phyloP scores from a whole-genome alignment of 2,888 invertebrate genomes.

The Lasioglossum lativentre region DNA sequence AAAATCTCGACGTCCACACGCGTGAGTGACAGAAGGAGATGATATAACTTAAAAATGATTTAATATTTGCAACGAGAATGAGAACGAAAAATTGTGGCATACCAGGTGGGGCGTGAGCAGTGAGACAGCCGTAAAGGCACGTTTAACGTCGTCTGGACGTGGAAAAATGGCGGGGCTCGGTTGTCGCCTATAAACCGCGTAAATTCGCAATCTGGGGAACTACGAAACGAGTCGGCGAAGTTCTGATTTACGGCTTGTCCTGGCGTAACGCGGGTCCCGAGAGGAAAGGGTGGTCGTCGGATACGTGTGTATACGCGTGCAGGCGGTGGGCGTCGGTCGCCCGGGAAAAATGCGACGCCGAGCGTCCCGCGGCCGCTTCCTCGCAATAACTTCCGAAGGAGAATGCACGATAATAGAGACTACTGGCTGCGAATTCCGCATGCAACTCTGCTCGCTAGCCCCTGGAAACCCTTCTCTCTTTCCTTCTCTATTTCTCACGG shows the following conservation, averaged over 20 bases:
- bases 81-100: background rate
- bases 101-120: background rate
- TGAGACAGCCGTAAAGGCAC: background rate
- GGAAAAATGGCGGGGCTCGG: background rate
- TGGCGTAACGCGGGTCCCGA: constrained; percentile 19
- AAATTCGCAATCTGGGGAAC: constrained; percentile 75
- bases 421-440: constrained; percentile 72
- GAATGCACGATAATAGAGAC: constrained; percentile 80
- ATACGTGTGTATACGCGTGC: constrained; percentile 26
- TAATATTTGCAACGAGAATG: background rate
- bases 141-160: background rate
- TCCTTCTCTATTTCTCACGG: constrained; percentile 37
- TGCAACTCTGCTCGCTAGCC: constrained; percentile 68
- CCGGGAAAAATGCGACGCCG: constrained; percentile 74
- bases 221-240: constrained; percentile 70
- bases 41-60: background rate
- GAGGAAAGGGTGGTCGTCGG: background rate
- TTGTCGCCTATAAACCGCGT: constrained; percentile 63
- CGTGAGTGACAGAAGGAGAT: too few species aligned
- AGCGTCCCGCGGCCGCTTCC: constrained; percentile 59
- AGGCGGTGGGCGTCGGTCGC: constrained; percentile 45
- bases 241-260: constrained; percentile 72
- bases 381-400: constrained; percentile 77
- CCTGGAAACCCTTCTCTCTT: constrained; percentile 22
- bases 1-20: too few species aligned